Conservation (phyloP, 2,113 vertebrate species). For the Muntiacus reevesi region DNA sequence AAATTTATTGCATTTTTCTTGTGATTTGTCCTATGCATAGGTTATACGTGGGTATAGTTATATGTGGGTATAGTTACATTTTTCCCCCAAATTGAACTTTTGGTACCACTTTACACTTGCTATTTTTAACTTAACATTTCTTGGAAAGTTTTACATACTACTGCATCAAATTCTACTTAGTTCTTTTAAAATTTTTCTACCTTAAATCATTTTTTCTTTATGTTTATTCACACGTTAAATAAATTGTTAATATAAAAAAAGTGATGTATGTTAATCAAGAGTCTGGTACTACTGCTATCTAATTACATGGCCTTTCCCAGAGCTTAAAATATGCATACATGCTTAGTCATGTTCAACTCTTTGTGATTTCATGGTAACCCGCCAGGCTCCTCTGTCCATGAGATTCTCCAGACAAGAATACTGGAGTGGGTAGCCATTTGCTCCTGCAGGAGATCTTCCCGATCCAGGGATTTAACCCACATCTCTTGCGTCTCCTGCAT, state of each 20-base stretch:
- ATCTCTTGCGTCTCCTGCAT: neutral
- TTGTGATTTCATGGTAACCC: neutral
- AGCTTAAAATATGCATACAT: neutral
- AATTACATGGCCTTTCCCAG: neutral
- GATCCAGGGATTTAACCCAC: neutral
- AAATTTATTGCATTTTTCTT: neutral
- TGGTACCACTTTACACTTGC: neutral
- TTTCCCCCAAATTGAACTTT: neutral
- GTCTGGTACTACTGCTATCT: neutral
- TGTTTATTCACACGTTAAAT: neutral
- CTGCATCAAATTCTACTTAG: neutral
- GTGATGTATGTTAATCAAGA: neutral
- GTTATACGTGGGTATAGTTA: neutral
- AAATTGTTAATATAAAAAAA: neutral
- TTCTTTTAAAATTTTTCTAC: neutral
- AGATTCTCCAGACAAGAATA: neutral
- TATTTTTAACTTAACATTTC: conserved; percentile 30
- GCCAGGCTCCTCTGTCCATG: neutral
- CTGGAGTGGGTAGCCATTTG: neutral
- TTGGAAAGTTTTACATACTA: neutral
- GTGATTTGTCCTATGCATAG: neutral
- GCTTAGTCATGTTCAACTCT: neutral
- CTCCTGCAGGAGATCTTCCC: neutral
- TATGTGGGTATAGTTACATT: neutral
- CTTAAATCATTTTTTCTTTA: neutral